Percentiles rank a stretch among this genome's conserved stretches.
phyloP scores from a whole-genome alignment of 1,140 invertebrate species.

The Drosophila sturtevanti region DNA sequence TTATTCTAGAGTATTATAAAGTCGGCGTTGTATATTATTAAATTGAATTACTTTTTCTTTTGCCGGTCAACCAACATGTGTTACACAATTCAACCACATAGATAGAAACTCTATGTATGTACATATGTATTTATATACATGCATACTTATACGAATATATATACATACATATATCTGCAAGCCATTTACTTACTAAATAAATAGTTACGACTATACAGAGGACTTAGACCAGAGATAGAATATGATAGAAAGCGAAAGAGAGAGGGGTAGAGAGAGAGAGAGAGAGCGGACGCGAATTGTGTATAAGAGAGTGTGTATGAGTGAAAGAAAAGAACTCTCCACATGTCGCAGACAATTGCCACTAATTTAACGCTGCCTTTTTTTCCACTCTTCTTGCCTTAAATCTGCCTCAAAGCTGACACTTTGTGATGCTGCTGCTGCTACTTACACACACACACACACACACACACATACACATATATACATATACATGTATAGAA shows the following conservation, averaged over 20 bases:
- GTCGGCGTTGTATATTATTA: not conserved
- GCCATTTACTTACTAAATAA: slow-evolving; percentile 59
- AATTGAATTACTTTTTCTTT: not conserved
- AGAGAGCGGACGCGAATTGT: not conserved
- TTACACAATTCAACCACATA: not conserved
- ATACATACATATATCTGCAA: slow-evolving; percentile 38
- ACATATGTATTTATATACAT: slow-evolving; percentile 11
- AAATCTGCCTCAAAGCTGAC: slow-evolving; percentile 78
- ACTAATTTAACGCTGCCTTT: slow-evolving; percentile 74
- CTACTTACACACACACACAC: slow-evolving; percentile 73
- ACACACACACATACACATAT: slow-evolving; percentile 43
- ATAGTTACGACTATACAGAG: slow-evolving; percentile 61
- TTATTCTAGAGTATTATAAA: not conserved
- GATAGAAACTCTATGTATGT: not conserved
- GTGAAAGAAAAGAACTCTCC: slow-evolving; percentile 36
- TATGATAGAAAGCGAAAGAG: not conserved
- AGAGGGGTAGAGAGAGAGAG: not conserved
- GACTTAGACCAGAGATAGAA: slow-evolving; percentile 1
- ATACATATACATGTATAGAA: slow-evolving; percentile 7
- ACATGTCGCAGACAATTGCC: slow-evolving; percentile 78
- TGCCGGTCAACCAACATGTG: not conserved
- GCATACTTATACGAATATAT: slow-evolving; percentile 34
- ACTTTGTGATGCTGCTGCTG: slow-evolving; percentile 52
- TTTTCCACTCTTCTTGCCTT: slow-evolving; percentile 70
- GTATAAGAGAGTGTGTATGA: not conserved